Evolutionary conservation across 2,113 vertebrate species (phyloP).

Genomic region (Anas platyrhynchos): DNA sequence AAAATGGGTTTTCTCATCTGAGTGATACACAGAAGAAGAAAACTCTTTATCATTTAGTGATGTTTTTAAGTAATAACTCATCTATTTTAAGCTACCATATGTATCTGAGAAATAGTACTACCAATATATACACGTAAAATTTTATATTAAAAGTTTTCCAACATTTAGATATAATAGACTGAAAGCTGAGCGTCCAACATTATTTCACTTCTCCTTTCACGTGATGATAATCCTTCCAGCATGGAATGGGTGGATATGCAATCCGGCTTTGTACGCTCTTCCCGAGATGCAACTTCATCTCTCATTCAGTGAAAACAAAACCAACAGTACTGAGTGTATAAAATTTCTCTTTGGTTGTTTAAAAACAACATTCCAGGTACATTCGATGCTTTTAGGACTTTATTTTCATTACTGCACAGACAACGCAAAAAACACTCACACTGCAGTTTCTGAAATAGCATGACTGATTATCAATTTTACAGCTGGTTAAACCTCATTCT

Average conservation of each 20-base stretch:
- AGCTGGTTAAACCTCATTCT: slow-evolving; percentile 62
- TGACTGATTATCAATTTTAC: slow-evolving; percentile 60
- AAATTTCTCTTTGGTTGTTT: not conserved
- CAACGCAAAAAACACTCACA: slow-evolving; percentile 13
- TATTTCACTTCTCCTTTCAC: not conserved
- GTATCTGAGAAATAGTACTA: not conserved
- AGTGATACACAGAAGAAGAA: not conserved
- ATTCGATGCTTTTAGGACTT: not conserved
- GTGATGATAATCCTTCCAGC: not conserved
- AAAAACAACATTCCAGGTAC: slow-evolving; percentile 12
- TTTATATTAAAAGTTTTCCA: not conserved
- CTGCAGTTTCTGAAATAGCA: slow-evolving; percentile 50
- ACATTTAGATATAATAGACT: not conserved
- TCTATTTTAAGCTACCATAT: not conserved
- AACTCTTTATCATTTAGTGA: not conserved
- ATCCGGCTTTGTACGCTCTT: not conserved
- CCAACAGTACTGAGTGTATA: not conserved
- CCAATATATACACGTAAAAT: not conserved
- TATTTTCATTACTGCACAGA: not conserved
- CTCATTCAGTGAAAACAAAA: not conserved
- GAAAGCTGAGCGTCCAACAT: not conserved
- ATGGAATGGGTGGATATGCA: not conserved
- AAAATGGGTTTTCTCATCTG: not conserved
- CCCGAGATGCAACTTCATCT: not conserved
- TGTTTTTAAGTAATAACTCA: not conserved